These are phyloP conservation scores for Burhinus bistriatus DNA, from an alignment of 2,113 vertebrate species.

Conservation along the genomic window DNA sequence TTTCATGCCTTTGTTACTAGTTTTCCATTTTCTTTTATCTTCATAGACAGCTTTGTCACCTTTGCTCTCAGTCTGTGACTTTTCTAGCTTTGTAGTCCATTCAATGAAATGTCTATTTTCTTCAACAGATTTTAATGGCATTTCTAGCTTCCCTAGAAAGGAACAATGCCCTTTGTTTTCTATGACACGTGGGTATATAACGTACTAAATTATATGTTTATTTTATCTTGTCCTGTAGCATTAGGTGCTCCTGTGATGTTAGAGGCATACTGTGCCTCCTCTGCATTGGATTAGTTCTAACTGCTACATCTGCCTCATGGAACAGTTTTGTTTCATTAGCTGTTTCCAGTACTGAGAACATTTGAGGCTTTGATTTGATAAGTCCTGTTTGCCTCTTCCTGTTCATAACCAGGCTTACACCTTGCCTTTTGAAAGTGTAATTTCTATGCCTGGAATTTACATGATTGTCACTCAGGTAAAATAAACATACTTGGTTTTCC, in stretches of 20 bases:
- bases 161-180: neutral
- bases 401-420: neutral
- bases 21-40: neutral
- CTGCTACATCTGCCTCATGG: neutral
- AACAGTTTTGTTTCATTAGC: neutral
- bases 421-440: neutral
- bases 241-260: neutral
- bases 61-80: neutral
- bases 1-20: neutral
- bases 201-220: neutral
- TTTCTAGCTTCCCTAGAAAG: neutral
- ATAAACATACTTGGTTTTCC: neutral
- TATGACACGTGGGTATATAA: rapidly evolving
- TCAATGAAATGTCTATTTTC: neutral
- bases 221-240: neutral
- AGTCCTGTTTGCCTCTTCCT: neutral
- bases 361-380: neutral
- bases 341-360: neutral
- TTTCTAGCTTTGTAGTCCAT: neutral
- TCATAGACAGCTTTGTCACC: neutral
- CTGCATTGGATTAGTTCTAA: neutral
- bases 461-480: neutral
- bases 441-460: neutral
- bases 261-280: neutral
- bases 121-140: neutral